A percentile compares a stretch with the other conserved stretches of the same genome.
Evolutionary conservation across 2,113 vertebrate species (phyloP).

Genomic region (Epinephelus fuscoguttatus): DNA sequence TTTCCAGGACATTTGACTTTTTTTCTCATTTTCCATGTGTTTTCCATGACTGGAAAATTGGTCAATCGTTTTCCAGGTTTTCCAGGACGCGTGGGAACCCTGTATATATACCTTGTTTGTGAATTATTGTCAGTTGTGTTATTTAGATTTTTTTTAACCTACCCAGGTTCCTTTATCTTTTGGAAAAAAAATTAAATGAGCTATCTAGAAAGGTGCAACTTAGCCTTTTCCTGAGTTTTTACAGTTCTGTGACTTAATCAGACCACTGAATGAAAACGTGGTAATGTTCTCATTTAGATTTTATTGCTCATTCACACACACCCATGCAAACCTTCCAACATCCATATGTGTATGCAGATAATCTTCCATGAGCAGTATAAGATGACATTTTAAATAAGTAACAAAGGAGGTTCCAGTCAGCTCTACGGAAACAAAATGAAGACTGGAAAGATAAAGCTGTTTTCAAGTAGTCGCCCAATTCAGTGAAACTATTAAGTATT

Average conservation of each 20-base stretch:
- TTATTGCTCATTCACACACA: slow-evolving; percentile 94
- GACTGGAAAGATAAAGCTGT: slow-evolving; percentile 52
- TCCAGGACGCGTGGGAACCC: no score
- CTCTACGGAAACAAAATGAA: slow-evolving; percentile 75
- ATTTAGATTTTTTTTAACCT: background rate
- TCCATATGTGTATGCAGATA: slow-evolving; percentile 87
- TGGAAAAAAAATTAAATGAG: no score
- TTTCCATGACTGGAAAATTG: no score
- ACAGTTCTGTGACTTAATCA: background rate
- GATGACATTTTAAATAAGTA: slow-evolving; percentile 82
- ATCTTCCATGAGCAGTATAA: slow-evolving; percentile 86
- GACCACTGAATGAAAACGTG: background rate
- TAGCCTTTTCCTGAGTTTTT: background rate
- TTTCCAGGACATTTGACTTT: no score
- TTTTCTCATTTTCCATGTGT: no score
- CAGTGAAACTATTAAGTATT: slow-evolving; percentile 45
- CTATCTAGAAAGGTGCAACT: no score
- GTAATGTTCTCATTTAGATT: slow-evolving; percentile 65
- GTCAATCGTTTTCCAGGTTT: no score
- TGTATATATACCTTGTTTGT: background rate
- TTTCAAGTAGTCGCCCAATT: slow-evolving; percentile 71
- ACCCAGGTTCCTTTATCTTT: background rate
- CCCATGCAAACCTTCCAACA: slow-evolving; percentile 91
- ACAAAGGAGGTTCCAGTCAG: slow-evolving; percentile 83
- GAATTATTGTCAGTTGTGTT: background rate